Evolutionary conservation across 2,797 vertebrate genomes (phyloP), one percentile per base, ranked within the genome.

Genomic region (Malurus leucopterus): DNA sequence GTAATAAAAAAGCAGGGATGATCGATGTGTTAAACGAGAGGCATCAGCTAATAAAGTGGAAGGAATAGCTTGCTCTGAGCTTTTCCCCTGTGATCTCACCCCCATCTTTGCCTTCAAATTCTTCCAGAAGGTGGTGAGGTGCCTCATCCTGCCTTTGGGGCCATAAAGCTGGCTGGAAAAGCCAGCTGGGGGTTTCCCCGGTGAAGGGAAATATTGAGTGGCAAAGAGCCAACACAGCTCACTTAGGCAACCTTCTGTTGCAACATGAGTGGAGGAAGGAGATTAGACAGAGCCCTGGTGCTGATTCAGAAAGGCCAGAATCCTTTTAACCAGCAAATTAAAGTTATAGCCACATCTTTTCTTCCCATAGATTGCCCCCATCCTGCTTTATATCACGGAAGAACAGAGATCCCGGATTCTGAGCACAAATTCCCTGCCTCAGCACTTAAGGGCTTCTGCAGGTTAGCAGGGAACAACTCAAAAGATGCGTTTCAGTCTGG

Each of bases 151-250:
- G 77, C 82, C 91, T 90, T 75, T 81, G 71, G n/a, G 80, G 80
- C 92, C 53, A 71, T 70, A 92, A 92, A 89, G 50, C 69, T 73
- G 67, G 9, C 67, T 95, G 79, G 84, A 76, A 89, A 95, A 93
- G 77, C 64, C 88, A 82, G 71, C 71, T 88, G 80, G 93, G 91
- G 92, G 90, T 94, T 95, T 95, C 88, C 92, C 88, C 85, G 49
- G 88, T 93, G 82, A 90, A 91, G 90, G 65, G 88, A 94, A 95
- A 95, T 93, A 95, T 77, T 95, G 93, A 90, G 82, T 94, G 95
- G 93, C 94, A 95, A 74, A 67, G 69, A 94, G 94, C 93, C 94
- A 94, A 83, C 88, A 91, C 21, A 93, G 65, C 90, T 91, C 81
- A n/a, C 88, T 95, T 87, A 90, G 76, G 88, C 86, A 95, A 95